Evolutionary conservation across 2,888 invertebrate species (phyloP).

Genomic region (Diaperis boleti): DNA sequence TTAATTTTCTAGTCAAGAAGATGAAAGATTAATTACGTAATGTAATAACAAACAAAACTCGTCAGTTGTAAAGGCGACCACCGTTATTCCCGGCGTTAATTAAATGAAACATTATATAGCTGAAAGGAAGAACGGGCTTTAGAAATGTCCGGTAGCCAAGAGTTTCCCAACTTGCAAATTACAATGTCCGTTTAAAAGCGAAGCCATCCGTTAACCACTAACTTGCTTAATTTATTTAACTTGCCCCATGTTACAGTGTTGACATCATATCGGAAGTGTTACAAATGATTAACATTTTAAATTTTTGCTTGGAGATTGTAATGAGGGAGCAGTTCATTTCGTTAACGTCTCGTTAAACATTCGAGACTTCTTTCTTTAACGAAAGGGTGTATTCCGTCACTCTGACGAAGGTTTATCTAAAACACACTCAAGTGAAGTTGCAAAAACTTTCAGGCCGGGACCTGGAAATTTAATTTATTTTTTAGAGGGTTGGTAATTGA

Average conservation of each 20-base stretch:
- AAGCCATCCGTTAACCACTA: conserved; percentile 39
- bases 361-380: conserved; percentile 26
- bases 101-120: conserved; percentile 38
- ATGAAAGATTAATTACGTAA: conserved; percentile 32
- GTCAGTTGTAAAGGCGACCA: conserved; percentile 25
- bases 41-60: conserved; percentile 31
- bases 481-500: conserved; percentile 48
- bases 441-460: conserved; percentile 46
- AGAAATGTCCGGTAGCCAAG: conserved; percentile 40
- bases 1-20: conserved; percentile 11
- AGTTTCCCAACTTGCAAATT: conserved; percentile 41
- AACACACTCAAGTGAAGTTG: conserved; percentile 44
- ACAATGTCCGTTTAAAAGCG: conserved; percentile 39
- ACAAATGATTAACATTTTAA: conserved; percentile 21
- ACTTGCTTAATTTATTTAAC: conserved; percentile 37
- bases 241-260: conserved; percentile 13
- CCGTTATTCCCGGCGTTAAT: conserved; percentile 36
- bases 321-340: conserved; percentile 23
- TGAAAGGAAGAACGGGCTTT: conserved; percentile 38
- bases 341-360: conserved; percentile 25
- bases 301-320: conserved; percentile 12
- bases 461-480: conserved; percentile 49
- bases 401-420: conserved; percentile 46
- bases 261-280: conserved; percentile 18
- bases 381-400: conserved; percentile 39